phyloP scores from a whole-genome alignment of 2,888 invertebrate species.

The Strigamia maritima region DNA sequence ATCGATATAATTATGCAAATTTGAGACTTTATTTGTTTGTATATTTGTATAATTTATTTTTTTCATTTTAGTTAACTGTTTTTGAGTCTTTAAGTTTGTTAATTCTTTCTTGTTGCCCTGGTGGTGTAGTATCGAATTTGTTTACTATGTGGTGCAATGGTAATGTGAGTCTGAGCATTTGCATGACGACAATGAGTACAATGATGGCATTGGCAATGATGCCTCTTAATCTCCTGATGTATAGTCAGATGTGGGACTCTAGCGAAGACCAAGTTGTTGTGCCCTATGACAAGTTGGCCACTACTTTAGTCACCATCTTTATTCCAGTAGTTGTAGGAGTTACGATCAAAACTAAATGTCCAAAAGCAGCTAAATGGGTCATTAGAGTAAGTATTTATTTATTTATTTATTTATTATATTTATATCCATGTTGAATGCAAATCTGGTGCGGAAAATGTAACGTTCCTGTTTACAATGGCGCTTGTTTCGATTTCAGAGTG shows the following conservation, averaged over 20 bases:
- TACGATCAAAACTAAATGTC: slow-evolving; percentile 46
- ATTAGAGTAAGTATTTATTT: slow-evolving; percentile 46
- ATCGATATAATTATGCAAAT: slow-evolving; percentile 43
- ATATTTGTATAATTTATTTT: background rate
- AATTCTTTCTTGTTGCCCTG: slow-evolving; percentile 49
- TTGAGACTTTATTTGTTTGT: no score
- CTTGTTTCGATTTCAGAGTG: slow-evolving; percentile 46
- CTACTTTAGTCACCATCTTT: slow-evolving; percentile 47
- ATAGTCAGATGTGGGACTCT: slow-evolving; percentile 48
- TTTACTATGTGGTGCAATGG: slow-evolving; percentile 50
- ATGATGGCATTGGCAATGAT: slow-evolving; percentile 48
- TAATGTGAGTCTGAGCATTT: slow-evolving; percentile 49
- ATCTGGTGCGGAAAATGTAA: no score
- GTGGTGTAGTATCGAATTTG: slow-evolving; percentile 49
- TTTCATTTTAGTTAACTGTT: background rate
- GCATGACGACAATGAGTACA: slow-evolving; percentile 49
- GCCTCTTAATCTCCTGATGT: slow-evolving; percentile 50
- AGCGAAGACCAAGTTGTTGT: slow-evolving; percentile 45
- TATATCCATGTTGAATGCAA: background rate
- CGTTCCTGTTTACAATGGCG: no score
- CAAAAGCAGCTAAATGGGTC: slow-evolving; percentile 47
- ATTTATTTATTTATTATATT: background rate
- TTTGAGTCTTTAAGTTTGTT: slow-evolving; percentile 48
- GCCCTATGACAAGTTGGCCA: slow-evolving; percentile 48
- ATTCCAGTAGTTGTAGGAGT: slow-evolving; percentile 47